Evolutionary conservation across 1,140 invertebrate genomes (phyloP).

Genomic region (Caenorhabditis brenneri): DNA sequence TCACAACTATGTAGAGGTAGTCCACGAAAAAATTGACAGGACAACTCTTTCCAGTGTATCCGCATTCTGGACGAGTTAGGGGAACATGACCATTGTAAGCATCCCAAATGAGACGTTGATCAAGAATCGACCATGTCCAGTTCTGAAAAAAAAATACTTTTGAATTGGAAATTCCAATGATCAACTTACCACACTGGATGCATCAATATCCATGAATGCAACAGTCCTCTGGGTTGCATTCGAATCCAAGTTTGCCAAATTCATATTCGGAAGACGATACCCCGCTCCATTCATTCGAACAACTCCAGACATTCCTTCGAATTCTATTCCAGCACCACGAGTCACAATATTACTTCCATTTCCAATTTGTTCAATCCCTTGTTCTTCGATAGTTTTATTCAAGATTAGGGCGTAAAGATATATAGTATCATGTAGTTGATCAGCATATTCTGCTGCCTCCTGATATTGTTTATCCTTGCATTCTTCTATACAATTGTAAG

Average conservation of each 20-base stretch:
- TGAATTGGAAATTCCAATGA: neutral
- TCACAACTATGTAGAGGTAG: conserved; percentile 42
- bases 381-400: conserved; percentile 40
- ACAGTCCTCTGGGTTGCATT: conserved; percentile 8
- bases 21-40: conserved; percentile 44
- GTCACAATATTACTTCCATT: conserved; percentile 20
- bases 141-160: neutral
- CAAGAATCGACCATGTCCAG: neutral
- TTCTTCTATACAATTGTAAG: conserved; percentile 45
- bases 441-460: conserved; percentile 47
- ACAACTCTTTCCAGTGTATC: conserved; percentile 42
- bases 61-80: conserved; percentile 37
- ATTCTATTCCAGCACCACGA: neutral
- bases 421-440: conserved; percentile 44
- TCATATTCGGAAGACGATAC: conserved; percentile 40
- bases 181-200: neutral
- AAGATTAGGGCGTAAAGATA: conserved; percentile 38
- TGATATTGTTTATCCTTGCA: conserved; percentile 22
- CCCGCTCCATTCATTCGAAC: conserved; percentile 33
- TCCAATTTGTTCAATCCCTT: conserved; percentile 11
- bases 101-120: conserved; percentile 13
- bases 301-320: conserved; percentile 48
- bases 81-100: conserved; percentile 28
- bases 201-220: conserved; percentile 28
- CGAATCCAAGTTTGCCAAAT: conserved; percentile 35